These are phyloP conservation scores for Epinotia demarniana DNA, from an alignment of 2,888 invertebrate species.

Conservation along the genomic window DNA sequence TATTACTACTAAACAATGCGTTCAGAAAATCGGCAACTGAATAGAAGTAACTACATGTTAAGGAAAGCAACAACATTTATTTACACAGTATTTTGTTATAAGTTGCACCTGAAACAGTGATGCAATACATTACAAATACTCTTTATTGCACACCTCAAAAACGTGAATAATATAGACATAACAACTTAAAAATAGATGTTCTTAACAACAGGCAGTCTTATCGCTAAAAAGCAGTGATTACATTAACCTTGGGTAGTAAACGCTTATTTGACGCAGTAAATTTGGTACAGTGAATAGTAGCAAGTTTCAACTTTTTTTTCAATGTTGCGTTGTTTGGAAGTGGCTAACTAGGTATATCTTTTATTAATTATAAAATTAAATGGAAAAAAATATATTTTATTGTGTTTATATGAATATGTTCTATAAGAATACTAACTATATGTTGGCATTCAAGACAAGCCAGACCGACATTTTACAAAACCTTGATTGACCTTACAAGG, in stretches of 20 bases:
- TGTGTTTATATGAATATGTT: neutral
- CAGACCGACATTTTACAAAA: neutral
- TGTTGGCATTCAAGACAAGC: neutral
- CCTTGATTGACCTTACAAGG: neutral
- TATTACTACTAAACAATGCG: no score
- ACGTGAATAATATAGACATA: no score
- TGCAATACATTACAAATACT: no score
- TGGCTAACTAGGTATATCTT: neutral
- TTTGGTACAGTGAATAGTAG: neutral
- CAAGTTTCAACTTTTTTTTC: neutral
- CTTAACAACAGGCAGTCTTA: no score
- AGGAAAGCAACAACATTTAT: neutral
- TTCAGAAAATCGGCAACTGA: no score
- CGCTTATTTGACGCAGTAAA: neutral
- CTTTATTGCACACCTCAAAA: no score
- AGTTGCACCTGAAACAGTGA: neutral
- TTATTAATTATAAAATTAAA: no score
- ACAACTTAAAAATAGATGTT: no score
- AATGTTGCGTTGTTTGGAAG: conserved; percentile 28
- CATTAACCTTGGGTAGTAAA: neutral
- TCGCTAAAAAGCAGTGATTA: no score
- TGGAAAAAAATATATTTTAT: neutral
- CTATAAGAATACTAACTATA: neutral
- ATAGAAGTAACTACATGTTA: no score
- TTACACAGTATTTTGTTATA: neutral